phyloP scores from a whole-genome alignment of 1,140 invertebrate species.

The Drosophila ambigua region DNA sequence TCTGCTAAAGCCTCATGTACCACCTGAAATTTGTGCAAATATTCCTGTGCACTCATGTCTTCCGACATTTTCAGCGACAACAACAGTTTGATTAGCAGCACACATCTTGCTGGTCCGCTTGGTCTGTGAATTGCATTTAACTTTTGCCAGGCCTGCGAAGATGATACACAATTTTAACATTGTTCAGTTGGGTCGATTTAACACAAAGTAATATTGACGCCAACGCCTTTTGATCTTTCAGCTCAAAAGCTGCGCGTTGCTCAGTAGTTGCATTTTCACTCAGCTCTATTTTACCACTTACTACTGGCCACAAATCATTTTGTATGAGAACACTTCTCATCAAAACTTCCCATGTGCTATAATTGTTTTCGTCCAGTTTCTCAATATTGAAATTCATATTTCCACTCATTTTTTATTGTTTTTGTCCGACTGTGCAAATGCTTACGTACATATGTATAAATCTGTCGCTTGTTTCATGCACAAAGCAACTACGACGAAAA shows the following conservation, averaged over 20 bases:
- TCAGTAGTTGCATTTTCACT: background rate
- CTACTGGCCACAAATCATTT: background rate
- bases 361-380: conserved; percentile 2
- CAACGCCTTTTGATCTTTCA: too few species aligned
- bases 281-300: background rate
- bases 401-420: background rate
- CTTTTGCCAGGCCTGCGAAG: background rate
- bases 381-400: conserved; percentile 4
- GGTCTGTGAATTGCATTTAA: background rate
- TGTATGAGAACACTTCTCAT: conserved; percentile 3
- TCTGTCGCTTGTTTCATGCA: too few species aligned
- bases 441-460: too few species aligned
- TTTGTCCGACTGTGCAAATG: too few species aligned
- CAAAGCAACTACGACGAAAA: too few species aligned
- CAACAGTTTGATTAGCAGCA: background rate
- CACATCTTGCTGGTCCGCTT: background rate
- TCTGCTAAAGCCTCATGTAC: too few species aligned
- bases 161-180: background rate
- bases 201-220: too few species aligned
- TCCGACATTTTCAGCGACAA: background rate
- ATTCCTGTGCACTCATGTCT: background rate
- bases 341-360: background rate
- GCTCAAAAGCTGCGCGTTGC: background rate
- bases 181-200: background rate
- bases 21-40: background rate